Percentiles rank a stretch among this genome's conserved stretches.
phyloP scores from a whole-genome alignment of 2,797 vertebrate genomes.

The Helicolenus hilgendorfi region DNA sequence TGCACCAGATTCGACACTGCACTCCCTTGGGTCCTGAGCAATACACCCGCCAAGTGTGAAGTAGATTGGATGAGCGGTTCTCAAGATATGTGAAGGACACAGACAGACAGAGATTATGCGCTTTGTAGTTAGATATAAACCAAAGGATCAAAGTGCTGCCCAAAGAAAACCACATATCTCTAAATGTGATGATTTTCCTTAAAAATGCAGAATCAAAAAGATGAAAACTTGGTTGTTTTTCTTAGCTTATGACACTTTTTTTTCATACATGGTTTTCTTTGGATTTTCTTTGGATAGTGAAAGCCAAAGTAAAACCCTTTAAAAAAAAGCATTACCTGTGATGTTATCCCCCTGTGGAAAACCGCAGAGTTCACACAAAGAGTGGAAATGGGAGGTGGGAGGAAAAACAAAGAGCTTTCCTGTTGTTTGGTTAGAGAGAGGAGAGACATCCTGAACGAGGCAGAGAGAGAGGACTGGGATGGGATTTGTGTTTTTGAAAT shows the following conservation, averaged over 20 bases:
- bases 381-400: constrained; percentile 85
- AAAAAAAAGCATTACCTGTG: not conserved
- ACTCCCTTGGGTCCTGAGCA: too few species aligned
- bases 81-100: too few species aligned
- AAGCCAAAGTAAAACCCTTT: not conserved
- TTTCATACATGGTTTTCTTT: not conserved
- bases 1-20: too few species aligned
- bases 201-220: not conserved
- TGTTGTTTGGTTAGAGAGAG: constrained; percentile 73
- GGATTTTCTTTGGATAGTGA: not conserved
- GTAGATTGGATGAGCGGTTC: too few species aligned
- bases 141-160: not conserved
- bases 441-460: constrained; percentile 11
- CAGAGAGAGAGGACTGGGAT: constrained; percentile 1
- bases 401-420: constrained; percentile 78
- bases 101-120: fast-evolving
- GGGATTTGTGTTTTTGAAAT: not conserved
- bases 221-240: not conserved
- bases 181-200: fast-evolving
- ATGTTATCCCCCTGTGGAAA: constrained; percentile 18
- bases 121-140: too few species aligned
- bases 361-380: constrained; percentile 74
- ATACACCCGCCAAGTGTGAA: too few species aligned
- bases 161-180: not conserved
- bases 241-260: not conserved